Evolutionary conservation across 2,888 invertebrate species (phyloP), one percentile per base, ranked within the genome.

Genomic region (Synanthedon vespiformis): DNA sequence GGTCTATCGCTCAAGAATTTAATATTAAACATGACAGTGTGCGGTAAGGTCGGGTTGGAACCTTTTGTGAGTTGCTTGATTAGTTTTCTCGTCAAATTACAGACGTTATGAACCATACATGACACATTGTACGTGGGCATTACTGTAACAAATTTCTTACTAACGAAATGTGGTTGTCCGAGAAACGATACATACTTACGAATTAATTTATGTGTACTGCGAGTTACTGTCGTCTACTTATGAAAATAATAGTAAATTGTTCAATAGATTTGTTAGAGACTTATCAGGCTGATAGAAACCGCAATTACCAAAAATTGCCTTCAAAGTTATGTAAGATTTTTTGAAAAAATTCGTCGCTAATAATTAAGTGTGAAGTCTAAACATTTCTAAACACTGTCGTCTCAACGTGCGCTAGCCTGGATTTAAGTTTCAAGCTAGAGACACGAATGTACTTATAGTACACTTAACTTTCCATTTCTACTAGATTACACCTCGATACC

Each of bases 391-490:
- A 44, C 44, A 12, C 13, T 44, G 13, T 44, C 44, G 44, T 0
- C n/a, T 44, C 13, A 14, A 12, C n/a, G 44, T 8, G 13, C n/a
- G 14, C 44, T 44, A 44, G 13, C 13, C 44, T 14, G 14, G 44
- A 34, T 44, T 6, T 44, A 44, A 14, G 14, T 13, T 44, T 44
- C 6, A 44, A 13, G 13, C 14, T 44, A 14, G 44, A 44, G 44
- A 44, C 3, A 14, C 14, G 5, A 13, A 44, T 5, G 13, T 13
- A 44, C 27, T 34, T 34, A 70, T 74, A 74, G 69, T 65, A 67
- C 72, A 72, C 74, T 80, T 78, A 77, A 77, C 80, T 80, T 80
- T 82, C 78, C 77, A 81, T 82, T 80, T 80, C 77, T 80, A 67
- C 63, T 65, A 65, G 68, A 76, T 77, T 70, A 72, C 68, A 60